Percentiles rank a stretch among this genome's conserved stretches.
Conservation (phyloP, 2,888 invertebrate genomes). For the Chymomyza amoena region DNA sequence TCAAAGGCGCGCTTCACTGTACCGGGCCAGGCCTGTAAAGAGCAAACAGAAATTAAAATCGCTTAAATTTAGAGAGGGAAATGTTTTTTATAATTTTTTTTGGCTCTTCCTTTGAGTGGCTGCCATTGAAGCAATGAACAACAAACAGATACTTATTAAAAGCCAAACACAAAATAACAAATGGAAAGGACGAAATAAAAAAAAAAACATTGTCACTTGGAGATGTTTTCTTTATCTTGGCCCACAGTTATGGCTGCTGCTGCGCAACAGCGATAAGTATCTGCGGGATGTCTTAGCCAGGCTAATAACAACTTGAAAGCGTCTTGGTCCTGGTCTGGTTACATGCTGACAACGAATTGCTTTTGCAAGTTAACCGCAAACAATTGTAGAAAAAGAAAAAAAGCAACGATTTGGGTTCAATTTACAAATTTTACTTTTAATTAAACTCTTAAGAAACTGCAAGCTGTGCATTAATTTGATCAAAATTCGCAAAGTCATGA, state of each 20-base stretch:
- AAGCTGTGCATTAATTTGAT: neutral
- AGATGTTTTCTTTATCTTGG: neutral
- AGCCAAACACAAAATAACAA: conserved; percentile 17
- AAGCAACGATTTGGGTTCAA: neutral
- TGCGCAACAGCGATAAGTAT: conserved; percentile 45
- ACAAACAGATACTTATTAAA: conserved; percentile 4
- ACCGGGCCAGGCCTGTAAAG: conserved; percentile 76
- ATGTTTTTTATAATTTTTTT: neutral
- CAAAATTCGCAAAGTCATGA: neutral
- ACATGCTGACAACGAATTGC: neutral
- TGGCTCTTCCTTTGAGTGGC: conserved; percentile 9
- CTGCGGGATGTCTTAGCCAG: conserved; percentile 53
- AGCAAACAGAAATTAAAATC: conserved; percentile 4
- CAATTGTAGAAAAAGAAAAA: neutral
- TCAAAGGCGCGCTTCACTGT: conserved; percentile 76
- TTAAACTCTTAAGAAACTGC: neutral
- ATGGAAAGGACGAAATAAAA: neutral
- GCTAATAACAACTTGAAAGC: conserved; percentile 1
- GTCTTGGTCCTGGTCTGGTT: neutral
- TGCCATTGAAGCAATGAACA: conserved; percentile 1
- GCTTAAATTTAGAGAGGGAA: neutral
- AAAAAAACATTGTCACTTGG: neutral
- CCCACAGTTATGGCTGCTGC: conserved; percentile 7
- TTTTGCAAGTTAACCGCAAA: neutral
- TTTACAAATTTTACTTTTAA: neutral